Evolutionary conservation across 2,113 vertebrate species (phyloP), one percentile per base, ranked within the genome.

Genomic region (Macrotis lagotis): DNA sequence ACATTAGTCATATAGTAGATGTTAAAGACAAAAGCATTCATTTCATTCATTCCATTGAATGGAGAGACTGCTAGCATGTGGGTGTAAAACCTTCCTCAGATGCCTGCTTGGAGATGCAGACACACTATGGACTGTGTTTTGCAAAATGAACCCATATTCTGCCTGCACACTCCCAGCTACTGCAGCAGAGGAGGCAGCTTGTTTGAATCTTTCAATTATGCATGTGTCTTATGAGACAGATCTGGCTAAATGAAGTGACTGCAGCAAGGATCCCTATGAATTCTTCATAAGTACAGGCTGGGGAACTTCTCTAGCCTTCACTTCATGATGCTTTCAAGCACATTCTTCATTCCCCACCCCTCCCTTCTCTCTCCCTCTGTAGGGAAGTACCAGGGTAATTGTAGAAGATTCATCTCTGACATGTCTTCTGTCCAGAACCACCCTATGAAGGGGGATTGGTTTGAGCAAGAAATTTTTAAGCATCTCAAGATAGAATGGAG

Each of bases 251-350:
- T 91, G 96, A 97, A 98, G 97, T 94, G 94, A 96, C 94, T 97
- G 96, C 96, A 53, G 93, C 89, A 96, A 97, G 96, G 97, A 96
- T 97, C 92, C 93, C 97, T 94, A 97, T 98, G 97, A 98, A 98
- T 98, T 98, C 98, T 98, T 98, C 97, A 96, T 98, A 98, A 98
- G 98, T 97, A 97, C 97, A 96, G 92, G 95, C 93, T 91, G 95
- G 92, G 97, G 96, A 97, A 95, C 25, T 6, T 97, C 97, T 98
- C 96, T 51, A 94, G 95, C 97, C 97, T 98, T 98, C 97, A 50
- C 97, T 97, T 95, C 96, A 91, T 66, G 92, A 95, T 93, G 96
- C 98, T 97, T 98, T 97, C 97, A 98, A 97, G 96, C 96, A 95
- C 93, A 94, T 97, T 98, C 97, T 97, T 98, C 97, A 97, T 98